Base-by-base conservation (phyloP, 2,888 invertebrate genomes). In the Hybos culiciformis region DNA sequence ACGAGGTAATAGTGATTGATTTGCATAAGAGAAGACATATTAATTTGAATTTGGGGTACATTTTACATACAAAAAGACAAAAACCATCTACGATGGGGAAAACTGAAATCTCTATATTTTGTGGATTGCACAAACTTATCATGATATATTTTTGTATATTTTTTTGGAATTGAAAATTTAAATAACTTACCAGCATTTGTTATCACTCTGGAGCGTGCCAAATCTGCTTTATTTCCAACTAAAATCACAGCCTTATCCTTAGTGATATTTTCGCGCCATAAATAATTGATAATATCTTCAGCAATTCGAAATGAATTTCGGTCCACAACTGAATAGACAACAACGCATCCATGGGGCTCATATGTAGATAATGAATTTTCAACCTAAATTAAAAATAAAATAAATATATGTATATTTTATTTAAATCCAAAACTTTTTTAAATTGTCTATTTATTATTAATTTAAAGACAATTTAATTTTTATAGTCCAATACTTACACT, bases 171-270 rank as follows among this genome's bases (percentile, higher is more conserved):
- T n/a, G n/a, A n/a, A n/a, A 17, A 37, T 7, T 17, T 14, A n/a
- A 24, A 29, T 11, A 31, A 57, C 72, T 71, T 63, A 92, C 93
- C 92, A 64, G 86, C 82, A 9, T 80, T 75, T 15, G 83, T 70
- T 50, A 94, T 85, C 48, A 80, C 80, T 51, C 93, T 73, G 4
- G 90, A 83, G 51, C 93, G 73, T 1, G 87, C 93, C 54, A 94
- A 70, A 60, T 94, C 94, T 4, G 88, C 86, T 61, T 94, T 94
- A 61, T 94, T 94, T 34, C 87, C 93, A 3, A 92, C 93, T 12
- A 94, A 75, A 46, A 94, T 91, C 41, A 87, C 84, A 5, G 86
- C 83, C 57, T 85, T 78, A 41, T 88, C 84, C 48, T 80, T 78
- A 0, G 83, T 83, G 57, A 81, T 82, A 58, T 82, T 83, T 58